phyloP scores from a whole-genome alignment of 2,113 vertebrate species.

The Prochilodus magdalenae region DNA sequence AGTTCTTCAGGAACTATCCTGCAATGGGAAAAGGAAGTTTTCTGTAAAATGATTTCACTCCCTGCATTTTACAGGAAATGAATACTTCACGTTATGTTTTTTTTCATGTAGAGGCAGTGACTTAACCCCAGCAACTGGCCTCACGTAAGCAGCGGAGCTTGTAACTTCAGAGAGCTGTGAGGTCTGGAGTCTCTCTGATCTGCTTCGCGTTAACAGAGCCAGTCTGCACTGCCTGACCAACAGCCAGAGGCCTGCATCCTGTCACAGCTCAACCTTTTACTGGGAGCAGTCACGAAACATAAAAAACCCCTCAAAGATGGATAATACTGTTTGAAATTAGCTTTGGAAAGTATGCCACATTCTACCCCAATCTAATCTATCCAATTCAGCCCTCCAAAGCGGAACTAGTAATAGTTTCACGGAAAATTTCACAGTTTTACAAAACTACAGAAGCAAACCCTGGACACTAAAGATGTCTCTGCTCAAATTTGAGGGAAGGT shows the following conservation, averaged over 20 bases:
- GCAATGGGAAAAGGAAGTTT: background rate
- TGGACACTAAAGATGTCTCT: background rate
- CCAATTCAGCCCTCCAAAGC: background rate
- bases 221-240: background rate
- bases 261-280: background rate
- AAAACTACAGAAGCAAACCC: no score
- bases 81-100: slow-evolving; percentile 7
- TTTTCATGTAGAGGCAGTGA: background rate
- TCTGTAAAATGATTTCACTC: background rate
- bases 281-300: background rate
- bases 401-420: no score
- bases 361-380: background rate
- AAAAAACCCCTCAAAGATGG: background rate
- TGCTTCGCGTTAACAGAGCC: slow-evolving; percentile 12
- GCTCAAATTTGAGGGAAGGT: background rate
- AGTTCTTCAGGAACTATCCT: background rate
- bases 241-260: slow-evolving; percentile 20
- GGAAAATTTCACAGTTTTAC: no score
- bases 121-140: background rate
- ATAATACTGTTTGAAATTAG: background rate
- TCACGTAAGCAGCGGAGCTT: background rate
- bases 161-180: slow-evolving; percentile 18
- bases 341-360: background rate
- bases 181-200: slow-evolving; percentile 22
- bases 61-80: background rate